Percentiles rank a stretch among this genome's conserved stretches.
phyloP scores from a whole-genome alignment of 2,113 vertebrate species.

The Brienomyrus longianalis region DNA sequence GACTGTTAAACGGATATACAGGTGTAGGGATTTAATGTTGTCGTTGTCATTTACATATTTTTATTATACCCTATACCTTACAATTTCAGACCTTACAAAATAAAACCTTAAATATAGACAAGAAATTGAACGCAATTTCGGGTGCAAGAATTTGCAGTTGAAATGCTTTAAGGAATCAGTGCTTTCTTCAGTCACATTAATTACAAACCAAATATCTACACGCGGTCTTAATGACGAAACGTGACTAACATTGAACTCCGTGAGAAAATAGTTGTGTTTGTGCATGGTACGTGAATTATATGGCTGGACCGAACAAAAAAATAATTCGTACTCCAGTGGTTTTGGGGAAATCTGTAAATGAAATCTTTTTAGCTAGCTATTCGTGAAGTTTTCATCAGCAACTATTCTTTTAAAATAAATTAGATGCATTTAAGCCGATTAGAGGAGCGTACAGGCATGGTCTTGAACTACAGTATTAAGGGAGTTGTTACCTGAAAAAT shows the following conservation, averaged over 20 bases:
- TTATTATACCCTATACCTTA: background rate
- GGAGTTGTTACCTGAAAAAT: too few species aligned
- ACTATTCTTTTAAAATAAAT: background rate
- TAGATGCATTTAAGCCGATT: background rate
- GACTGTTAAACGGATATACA: background rate
- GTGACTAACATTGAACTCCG: background rate
- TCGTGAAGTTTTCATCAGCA: background rate
- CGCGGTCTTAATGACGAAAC: background rate
- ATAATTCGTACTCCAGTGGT: background rate
- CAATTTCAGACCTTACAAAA: background rate
- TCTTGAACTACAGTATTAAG: background rate
- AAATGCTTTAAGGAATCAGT: background rate
- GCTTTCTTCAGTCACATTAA: background rate
- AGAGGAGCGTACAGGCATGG: background rate
- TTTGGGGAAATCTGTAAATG: background rate
- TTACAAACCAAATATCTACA: background rate
- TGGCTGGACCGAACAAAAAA: background rate
- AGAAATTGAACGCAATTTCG: background rate
- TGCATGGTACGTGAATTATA: background rate
- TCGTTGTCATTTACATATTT: background rate
- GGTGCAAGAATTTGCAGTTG: background rate
- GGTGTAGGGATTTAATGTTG: background rate
- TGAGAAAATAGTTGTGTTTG: background rate
- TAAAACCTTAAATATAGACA: background rate
- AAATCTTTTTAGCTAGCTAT: background rate